These are phyloP conservation scores for Nycteola revayana DNA, from an alignment of 2,888 invertebrate species.

Conservation along the genomic window DNA sequence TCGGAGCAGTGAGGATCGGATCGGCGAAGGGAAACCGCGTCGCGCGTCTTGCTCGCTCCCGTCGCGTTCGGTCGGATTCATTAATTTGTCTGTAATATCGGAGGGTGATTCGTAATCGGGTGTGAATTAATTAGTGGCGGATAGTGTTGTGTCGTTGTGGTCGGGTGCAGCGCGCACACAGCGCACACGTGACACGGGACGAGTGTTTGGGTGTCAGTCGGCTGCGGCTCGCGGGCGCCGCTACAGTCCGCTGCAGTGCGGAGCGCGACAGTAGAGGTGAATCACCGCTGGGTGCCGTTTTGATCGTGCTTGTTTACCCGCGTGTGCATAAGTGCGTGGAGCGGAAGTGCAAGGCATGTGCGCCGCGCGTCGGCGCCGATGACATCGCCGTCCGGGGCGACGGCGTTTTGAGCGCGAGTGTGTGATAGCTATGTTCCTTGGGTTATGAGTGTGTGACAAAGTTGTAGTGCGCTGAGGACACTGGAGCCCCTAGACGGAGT, in stretches of 20 bases:
- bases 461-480: conserved; percentile 78
- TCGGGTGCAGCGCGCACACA: conserved; percentile 43
- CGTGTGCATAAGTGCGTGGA: conserved; percentile 77
- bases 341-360: conserved; percentile 79
- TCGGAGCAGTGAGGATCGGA: conserved; percentile 66
- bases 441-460: conserved; percentile 82
- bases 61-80: conserved; percentile 52
- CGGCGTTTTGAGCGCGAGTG: conserved; percentile 69
- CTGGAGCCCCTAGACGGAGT: conserved; percentile 85
- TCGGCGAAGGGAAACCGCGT: conserved; percentile 66
- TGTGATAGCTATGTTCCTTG: conserved; percentile 72
- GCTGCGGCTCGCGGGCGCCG: conserved; percentile 63
- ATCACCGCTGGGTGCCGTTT: conserved; percentile 72
- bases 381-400: conserved; percentile 69
- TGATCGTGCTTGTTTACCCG: conserved; percentile 76
- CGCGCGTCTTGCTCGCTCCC: conserved; percentile 61
- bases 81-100: conserved; percentile 53
- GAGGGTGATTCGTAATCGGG: conserved; percentile 51
- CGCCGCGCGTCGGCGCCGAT: conserved; percentile 71
- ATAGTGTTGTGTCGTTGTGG: conserved; percentile 57
- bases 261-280: conserved; percentile 71
- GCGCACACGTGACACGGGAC: conserved; percentile 70
- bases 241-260: conserved; percentile 71
- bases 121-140: conserved; percentile 64
- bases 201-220: conserved; percentile 76